phyloP scores from a whole-genome alignment of 2,797 vertebrate genomes.

The Rallus crepitans region DNA sequence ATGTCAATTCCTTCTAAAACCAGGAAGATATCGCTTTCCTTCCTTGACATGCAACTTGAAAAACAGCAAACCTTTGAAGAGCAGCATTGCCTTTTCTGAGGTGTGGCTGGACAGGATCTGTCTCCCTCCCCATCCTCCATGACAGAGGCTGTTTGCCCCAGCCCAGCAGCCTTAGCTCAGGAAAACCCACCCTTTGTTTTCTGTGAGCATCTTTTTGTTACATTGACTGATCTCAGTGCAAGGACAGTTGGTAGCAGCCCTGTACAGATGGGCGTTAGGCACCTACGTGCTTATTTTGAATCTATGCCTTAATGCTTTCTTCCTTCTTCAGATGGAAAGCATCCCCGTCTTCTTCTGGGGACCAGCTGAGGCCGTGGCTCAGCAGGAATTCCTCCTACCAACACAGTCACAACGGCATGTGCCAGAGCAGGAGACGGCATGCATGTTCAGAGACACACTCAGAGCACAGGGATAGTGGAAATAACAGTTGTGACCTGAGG shows the following conservation, averaged over 20 bases:
- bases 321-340: not conserved
- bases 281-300: not conserved
- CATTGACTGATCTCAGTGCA: not conserved
- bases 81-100: not conserved
- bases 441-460: not conserved
- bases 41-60: not conserved
- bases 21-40: not conserved
- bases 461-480: not conserved
- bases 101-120: not conserved
- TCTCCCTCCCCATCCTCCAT: not conserved
- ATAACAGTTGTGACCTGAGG: not conserved
- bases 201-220: not conserved
- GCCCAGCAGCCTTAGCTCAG: not conserved
- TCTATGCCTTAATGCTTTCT: not conserved
- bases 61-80: not conserved
- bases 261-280: not conserved
- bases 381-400: not conserved
- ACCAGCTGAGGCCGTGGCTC: not conserved
- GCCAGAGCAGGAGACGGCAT: not conserved
- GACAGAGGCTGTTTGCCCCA: not conserved
- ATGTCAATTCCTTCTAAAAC: not conserved
- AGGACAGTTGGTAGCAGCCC: not conserved
- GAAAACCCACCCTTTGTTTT: not conserved
- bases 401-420: rapidly evolving
- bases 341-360: not conserved